A percentile compares a stretch with the other conserved stretches of the same genome.
phyloP scores from a whole-genome alignment of 2,888 invertebrate genomes.

The Noctua pronuba region DNA sequence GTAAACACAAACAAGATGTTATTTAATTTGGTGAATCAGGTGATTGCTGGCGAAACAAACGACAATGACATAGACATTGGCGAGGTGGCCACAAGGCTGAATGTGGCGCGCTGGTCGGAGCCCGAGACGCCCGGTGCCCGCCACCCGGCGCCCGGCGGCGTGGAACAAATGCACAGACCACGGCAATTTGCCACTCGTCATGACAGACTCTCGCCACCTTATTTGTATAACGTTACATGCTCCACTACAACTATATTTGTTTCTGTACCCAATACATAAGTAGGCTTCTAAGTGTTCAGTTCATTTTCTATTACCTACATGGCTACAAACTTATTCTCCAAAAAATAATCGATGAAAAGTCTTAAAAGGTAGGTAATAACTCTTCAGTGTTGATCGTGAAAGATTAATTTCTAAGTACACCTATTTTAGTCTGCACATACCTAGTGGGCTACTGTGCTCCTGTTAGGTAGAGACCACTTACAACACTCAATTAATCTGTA shows the following conservation, averaged over 20 bases:
- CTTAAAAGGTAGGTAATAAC: not conserved
- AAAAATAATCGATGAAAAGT: not conserved
- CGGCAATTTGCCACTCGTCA: slow-evolving; percentile 86
- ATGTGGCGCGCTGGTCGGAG: slow-evolving; percentile 74
- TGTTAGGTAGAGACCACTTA: slow-evolving; percentile 28
- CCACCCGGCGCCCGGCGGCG: slow-evolving; percentile 66
- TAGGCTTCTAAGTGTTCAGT: slow-evolving; percentile 21
- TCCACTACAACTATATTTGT: slow-evolving; percentile 78
- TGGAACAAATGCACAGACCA: slow-evolving; percentile 85
- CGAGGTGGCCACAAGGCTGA: slow-evolving; percentile 77
- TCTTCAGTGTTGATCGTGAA: slow-evolving; percentile 6
- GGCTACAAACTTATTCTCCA: not conserved
- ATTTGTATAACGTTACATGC: slow-evolving; percentile 84
- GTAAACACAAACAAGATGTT: slow-evolving; percentile 46
- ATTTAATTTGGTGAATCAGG: slow-evolving; percentile 68
- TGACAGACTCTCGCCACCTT: slow-evolving; percentile 81
- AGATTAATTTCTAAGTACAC: slow-evolving; percentile 1
- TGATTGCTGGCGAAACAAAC: slow-evolving; percentile 71
- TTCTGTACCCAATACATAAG: slow-evolving; percentile 74
- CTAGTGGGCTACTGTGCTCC: not conserved
- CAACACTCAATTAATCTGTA: slow-evolving; percentile 70
- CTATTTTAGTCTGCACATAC: not conserved
- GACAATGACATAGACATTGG: slow-evolving; percentile 82
- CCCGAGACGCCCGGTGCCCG: slow-evolving; percentile 63
- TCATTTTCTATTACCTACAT: slow-evolving; percentile 8